Evolutionary conservation across 2,113 vertebrate species (phyloP), one percentile per base, ranked within the genome.

Genomic region (Anoura caudifer): DNA sequence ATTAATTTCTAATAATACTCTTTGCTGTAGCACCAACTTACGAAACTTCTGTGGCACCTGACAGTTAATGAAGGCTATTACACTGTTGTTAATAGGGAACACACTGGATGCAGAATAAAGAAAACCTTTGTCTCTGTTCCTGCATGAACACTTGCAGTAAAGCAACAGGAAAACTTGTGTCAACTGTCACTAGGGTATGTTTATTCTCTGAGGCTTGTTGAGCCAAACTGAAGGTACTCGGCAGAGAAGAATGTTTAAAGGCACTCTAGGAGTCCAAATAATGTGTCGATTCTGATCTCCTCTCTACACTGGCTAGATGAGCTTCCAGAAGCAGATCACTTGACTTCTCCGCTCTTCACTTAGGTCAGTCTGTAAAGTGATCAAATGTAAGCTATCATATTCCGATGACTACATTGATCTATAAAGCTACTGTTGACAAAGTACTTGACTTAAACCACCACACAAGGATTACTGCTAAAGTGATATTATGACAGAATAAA

Each of bases 361-460:
- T 33, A 93, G 67, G 70, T 83, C 36, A 69, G 47, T 50, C 12
- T 47, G 45, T 91, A 70, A 89, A 79, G 59, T 31, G 5, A 12
- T 90, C 75, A 90, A 94, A 93, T 43, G 12, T 31, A 73, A 36
- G 19, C 54, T 87, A 33, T 56, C 61, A 92, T 63, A 90, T 41
- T 92, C 19, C 86, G 50, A 81, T 70, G n/a, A 92, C 41, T 85
- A 94, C 31, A 63, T 80, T 87, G 56, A 59, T 73, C 88, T 95
- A 82, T 72, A 92, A 80, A 83, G 95, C 9, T 56, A 59, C 76
- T 81, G 90, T 52, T 84, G 79, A 96, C 45, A 76, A 72, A 95
- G 24, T 43, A 12, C 3, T 85, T 95, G 63, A 87, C 77, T 54
- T 87, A 89, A 52, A 52, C 56, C 73, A 88, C 13, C 63, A 96